These are phyloP conservation scores for Neodontobutis hainanensis DNA, from an alignment of 2,113 vertebrate species.

Conservation along the genomic window DNA sequence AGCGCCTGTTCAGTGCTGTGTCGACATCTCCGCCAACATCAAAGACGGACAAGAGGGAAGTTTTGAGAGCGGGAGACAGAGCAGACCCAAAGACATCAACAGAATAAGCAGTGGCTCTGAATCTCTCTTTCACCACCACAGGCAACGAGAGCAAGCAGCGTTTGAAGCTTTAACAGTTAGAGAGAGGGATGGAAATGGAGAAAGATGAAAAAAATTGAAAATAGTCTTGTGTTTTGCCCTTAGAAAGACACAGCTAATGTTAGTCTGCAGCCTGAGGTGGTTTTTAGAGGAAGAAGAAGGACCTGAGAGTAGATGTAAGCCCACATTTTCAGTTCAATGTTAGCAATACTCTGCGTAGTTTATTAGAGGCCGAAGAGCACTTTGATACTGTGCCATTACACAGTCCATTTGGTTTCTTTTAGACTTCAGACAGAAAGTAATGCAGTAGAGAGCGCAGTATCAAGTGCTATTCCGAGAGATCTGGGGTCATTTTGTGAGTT, in stretches of 20 bases:
- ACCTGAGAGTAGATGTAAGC: background rate
- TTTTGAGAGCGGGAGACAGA: conserved; percentile 16
- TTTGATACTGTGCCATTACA: background rate
- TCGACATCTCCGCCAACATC: conserved; percentile 57
- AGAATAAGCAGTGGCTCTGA: conserved; percentile 36
- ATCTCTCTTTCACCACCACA: conserved; percentile 42
- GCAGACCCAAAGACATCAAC: conserved; percentile 36
- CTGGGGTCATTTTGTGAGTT: no score
- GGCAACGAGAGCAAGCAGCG: conserved; percentile 36
- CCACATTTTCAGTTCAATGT: background rate
- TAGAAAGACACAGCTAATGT: conserved; percentile 35
- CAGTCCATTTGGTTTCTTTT: background rate
- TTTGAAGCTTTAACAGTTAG: conserved; percentile 49
- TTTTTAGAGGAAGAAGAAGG: conserved; percentile 31
- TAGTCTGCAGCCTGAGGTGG: conserved; percentile 36
- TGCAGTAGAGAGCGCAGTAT: background rate
- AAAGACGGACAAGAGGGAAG: conserved; percentile 40
- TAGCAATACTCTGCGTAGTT: background rate
- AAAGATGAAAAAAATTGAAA: conserved; percentile 44
- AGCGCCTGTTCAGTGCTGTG: conserved; percentile 46
- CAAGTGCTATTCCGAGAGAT: no score
- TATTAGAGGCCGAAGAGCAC: background rate
- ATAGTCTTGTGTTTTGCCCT: conserved; percentile 45
- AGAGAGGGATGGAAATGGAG: conserved; percentile 12
- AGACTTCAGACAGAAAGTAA: background rate